A percentile compares a stretch with the other conserved stretches of the same genome.
Conservation (phyloP, 2,888 invertebrate species). For the Meganola albula region DNA sequence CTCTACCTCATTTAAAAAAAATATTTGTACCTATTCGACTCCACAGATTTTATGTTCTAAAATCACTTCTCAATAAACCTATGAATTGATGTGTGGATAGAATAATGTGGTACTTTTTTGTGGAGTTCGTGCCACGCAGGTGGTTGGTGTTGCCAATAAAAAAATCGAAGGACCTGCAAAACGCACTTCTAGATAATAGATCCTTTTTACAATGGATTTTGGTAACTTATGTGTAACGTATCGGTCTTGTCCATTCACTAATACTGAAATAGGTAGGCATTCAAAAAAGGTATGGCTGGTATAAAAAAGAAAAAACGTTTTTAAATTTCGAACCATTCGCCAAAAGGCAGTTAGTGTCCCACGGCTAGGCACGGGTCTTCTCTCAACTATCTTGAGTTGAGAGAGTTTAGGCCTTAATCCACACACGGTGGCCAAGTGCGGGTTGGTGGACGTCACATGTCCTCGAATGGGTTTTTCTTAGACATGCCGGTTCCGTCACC, state of each 20-base stretch:
- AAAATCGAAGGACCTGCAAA: slow-evolving; percentile 44
- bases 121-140: slow-evolving; percentile 67
- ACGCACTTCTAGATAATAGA: slow-evolving; percentile 28
- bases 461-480: too few relatives aligned
- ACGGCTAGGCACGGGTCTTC: too few relatives aligned
- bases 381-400: too few relatives aligned
- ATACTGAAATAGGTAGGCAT: slow-evolving; percentile 23
- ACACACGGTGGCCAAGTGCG: too few relatives aligned
- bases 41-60: slow-evolving; percentile 27
- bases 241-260: slow-evolving; percentile 21
- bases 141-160: slow-evolving; percentile 42
- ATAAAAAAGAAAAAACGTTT: too few relatives aligned
- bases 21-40: slow-evolving; percentile 25
- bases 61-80: slow-evolving; percentile 42
- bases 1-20: too few relatives aligned
- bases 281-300: too few relatives aligned
- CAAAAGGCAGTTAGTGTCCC: too few relatives aligned
- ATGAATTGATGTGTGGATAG: slow-evolving; percentile 48
- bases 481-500: too few relatives aligned
- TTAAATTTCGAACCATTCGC: too few relatives aligned
- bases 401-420: too few relatives aligned
- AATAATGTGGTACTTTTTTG: slow-evolving; percentile 45
- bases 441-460: too few relatives aligned
- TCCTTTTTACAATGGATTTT: slow-evolving; percentile 24
- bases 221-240: slow-evolving; percentile 32